A percentile compares a stretch with the other conserved stretches of the same genome.
Conservation (phyloP, 1,140 invertebrate genomes). For the Trinorchestia longiramus region DNA sequence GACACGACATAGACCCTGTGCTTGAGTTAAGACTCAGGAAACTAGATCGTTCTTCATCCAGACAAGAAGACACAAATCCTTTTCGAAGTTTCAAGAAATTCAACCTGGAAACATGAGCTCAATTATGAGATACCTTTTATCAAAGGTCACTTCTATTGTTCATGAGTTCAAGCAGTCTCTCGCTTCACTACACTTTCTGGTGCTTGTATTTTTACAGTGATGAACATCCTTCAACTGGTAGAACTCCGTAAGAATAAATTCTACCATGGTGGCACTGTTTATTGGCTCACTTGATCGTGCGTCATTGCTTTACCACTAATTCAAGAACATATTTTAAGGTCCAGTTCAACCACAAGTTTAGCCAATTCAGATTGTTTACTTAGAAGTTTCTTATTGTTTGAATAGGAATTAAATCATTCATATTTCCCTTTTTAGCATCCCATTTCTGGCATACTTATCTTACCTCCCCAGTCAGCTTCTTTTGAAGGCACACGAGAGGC, state of each 20-base stretch:
- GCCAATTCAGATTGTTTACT: not conserved
- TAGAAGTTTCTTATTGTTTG: not conserved
- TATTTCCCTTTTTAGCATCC: not conserved
- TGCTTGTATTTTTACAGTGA: not conserved
- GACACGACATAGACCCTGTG: not conserved
- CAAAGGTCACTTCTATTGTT: not conserved
- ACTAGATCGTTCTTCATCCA: not conserved
- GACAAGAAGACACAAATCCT: not conserved
- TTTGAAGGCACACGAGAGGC: not conserved
- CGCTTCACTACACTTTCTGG: not conserved
- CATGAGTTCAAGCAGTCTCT: not conserved
- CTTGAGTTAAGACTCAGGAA: not conserved
- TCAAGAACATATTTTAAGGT: not conserved
- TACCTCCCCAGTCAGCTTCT: not conserved
- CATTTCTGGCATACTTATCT: not conserved
- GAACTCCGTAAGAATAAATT: not conserved
- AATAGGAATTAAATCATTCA: not conserved
- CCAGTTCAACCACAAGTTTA: not conserved
- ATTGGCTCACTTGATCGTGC: not conserved
- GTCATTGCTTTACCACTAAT: not conserved
- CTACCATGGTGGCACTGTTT: not conserved
- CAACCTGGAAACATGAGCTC: not conserved
- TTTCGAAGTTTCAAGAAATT: not conserved
- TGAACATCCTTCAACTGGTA: not conserved
- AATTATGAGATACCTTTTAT: slow-evolving; percentile 1